phyloP scores from a whole-genome alignment of 1,140 invertebrate genomes.

The Rhynchophorus ferrugineus region DNA sequence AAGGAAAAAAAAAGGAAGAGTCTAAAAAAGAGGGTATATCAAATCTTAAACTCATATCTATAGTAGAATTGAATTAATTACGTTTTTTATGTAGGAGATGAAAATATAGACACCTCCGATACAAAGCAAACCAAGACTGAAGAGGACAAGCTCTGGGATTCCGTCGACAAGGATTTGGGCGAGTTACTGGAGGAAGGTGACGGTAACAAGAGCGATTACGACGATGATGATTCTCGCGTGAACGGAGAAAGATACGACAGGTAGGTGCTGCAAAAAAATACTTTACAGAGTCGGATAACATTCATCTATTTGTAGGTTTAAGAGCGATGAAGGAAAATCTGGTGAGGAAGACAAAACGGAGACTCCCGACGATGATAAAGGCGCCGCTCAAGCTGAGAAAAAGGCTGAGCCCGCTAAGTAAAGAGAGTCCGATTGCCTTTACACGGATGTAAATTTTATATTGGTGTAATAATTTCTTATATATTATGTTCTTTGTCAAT shows the following conservation, averaged over 20 bases:
- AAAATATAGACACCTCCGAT: slow-evolving; percentile 30
- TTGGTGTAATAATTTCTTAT: too few relatives aligned
- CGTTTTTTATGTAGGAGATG: slow-evolving; percentile 24
- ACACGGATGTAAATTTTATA: too few relatives aligned
- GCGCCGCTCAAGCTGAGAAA: not conserved
- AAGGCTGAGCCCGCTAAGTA: not conserved
- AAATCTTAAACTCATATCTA: not conserved
- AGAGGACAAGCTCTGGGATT: slow-evolving; percentile 60
- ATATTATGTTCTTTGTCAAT: too few relatives aligned
- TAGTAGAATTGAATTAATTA: not conserved
- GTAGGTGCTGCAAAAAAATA: slow-evolving; percentile 14
- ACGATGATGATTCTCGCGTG: slow-evolving; percentile 54
- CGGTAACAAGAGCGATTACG: slow-evolving; percentile 59
- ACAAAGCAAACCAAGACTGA: slow-evolving; percentile 30
- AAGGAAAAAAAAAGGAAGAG: slow-evolving; percentile 27
- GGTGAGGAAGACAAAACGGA: not conserved
- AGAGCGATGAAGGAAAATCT: slow-evolving; percentile 6
- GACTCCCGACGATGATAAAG: not conserved
- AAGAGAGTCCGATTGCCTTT: too few relatives aligned
- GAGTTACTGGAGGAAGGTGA: slow-evolving; percentile 59
- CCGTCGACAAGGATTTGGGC: slow-evolving; percentile 66
- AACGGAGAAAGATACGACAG: slow-evolving; percentile 42
- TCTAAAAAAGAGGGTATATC: not conserved
- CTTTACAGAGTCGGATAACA: not conserved
- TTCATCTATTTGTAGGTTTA: slow-evolving; percentile 5